Base-by-base conservation (phyloP, 2,113 vertebrate species). In the Entelurus aequoreus region DNA sequence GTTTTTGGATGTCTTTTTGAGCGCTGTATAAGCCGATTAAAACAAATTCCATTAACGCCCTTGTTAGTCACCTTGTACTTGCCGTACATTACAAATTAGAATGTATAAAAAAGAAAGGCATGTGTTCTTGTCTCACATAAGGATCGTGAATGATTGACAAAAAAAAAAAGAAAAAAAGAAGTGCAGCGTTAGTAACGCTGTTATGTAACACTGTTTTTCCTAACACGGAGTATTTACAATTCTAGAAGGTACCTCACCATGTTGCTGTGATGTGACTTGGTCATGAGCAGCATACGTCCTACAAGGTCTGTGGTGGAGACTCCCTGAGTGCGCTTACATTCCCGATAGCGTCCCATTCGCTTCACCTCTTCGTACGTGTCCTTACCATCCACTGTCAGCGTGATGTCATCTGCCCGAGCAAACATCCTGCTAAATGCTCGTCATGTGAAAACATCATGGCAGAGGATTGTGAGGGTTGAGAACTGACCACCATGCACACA, bases 231-330 rank as follows among this genome's bases (percentile, higher is more conserved):
- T 28, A 28, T 28, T 28, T 28, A 28, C 5, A 3, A 47, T 8
- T 40, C 0, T 12, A 46, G 10, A 12, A 4, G 11, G 10, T 5
- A 6, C 84, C 93, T 93, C 83, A 97, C 97, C 66, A 97, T 90
- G 87, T 93, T 93, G 86, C 95, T 98, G 86, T 99, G 97, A 72
- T 99, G 97, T 66, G 97, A 90, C 84, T 98, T 98, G 72, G 97
- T 99, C 92, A 96, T 93, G 66, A 99, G 91, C 54, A 99, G 91
- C 97, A 98, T 99, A 4, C 97, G 93, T 51, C 96, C 96, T 54
- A 99, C 97, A 6, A 99, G 90, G 84, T 99, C 97, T 0, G 97
- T 99, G 57, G 97, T 99, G 63, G 97, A 99, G 65, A 99, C 97
- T 0, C 97, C 97, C 76, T 99, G 97, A 2, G 97, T 99, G 54